Evolutionary conservation across 2,113 vertebrate genomes (phyloP).

Genomic region (Microcebus tavaratra): DNA sequence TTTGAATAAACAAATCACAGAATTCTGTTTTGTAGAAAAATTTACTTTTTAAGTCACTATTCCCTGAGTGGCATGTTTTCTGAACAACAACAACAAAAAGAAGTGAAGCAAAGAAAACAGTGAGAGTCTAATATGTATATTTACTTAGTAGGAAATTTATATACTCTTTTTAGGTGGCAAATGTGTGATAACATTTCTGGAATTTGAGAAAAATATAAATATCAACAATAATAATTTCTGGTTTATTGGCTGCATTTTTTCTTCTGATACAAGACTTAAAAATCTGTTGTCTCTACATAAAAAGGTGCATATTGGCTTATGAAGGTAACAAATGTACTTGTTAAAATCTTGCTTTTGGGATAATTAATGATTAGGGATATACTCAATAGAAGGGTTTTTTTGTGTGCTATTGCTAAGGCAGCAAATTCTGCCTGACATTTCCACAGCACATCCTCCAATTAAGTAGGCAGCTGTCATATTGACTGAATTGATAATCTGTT

Average conservation of each 20-base stretch:
- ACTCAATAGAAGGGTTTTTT: background rate
- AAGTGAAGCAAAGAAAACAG: too few species aligned
- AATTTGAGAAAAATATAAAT: background rate
- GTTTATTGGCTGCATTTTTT: background rate
- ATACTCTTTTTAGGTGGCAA: background rate
- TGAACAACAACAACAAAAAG: background rate
- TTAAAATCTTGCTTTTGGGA: background rate
- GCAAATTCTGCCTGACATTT: constrained; percentile 44
- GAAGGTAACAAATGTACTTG: background rate
- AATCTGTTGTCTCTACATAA: background rate
- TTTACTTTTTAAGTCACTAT: background rate
- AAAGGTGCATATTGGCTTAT: background rate
- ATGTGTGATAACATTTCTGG: background rate
- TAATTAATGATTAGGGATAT: background rate
- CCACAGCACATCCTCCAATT: constrained; percentile 46
- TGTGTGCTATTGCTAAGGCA: constrained; percentile 37
- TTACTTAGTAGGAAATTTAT: background rate
- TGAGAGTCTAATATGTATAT: background rate
- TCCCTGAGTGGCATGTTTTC: background rate
- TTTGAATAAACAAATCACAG: background rate
- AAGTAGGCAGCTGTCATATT: constrained; percentile 64
- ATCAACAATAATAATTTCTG: background rate
- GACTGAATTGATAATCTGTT: constrained; percentile 52
- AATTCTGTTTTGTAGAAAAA: background rate
- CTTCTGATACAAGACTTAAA: background rate